Evolutionary conservation across 2,797 vertebrate species (phyloP), one percentile per base, ranked within the genome.

Genomic region (Valencia hispanica): DNA sequence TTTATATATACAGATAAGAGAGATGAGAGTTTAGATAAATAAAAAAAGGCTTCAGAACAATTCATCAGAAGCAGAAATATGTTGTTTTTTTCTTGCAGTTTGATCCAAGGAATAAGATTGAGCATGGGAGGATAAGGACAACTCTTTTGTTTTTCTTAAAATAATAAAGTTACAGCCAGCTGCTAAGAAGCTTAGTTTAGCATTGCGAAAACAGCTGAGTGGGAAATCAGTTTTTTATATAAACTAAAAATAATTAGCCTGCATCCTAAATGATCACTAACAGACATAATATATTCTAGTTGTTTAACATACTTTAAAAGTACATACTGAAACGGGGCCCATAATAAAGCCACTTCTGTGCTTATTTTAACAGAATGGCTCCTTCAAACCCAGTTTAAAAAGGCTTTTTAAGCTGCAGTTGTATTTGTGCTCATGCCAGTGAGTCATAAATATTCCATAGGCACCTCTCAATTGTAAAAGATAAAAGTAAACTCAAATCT

Each of bases 1-100:
- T 53, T 71, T 71, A 41, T 55, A 55, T 39, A 9, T n/a, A 17
- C 34, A 57, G n/a, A 72, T 30, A 72, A 72, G 51, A 72, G 17
- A 41, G 51, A 32, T 36, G 11, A 25, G 65, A 71, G 70, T 41
- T 55, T 71, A 39, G 48, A 41, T 55, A 39, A 71, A 39, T 8
- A 53, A 72, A 51, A 57, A 41, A 66, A 41, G n/a, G 22, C 36
- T 66, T 41, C 0, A 6, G 36, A 41, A n/a, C 63, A 41, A 41
- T 39, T 65, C 48, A 48, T 70, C 43, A 53, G 34, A 34, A 36
- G 45, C 18, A 50, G 5, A 36, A 34, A 32, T 47, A 4, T 68
- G 0, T 45, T 25, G 2, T 1, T 41, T 70, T 32, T 30, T 45
- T 69, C n/a, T 41, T 18, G 43, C 32, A 12, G 45, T 32, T 47